Evolutionary conservation across 2,113 vertebrate species (phyloP), one percentile per base, ranked within the genome.

Genomic region (Varanus salvator): DNA sequence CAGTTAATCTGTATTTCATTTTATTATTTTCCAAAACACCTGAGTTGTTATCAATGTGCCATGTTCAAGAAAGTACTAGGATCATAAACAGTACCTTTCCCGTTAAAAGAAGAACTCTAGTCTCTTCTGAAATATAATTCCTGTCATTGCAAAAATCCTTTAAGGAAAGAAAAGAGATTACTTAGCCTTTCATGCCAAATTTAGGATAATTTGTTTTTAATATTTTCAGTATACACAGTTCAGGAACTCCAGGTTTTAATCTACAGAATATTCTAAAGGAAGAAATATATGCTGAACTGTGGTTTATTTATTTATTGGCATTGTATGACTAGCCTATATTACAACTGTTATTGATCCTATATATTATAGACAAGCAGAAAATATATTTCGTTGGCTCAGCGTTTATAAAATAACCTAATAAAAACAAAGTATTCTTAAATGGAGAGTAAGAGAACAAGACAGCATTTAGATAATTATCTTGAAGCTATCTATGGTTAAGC

Each of bases 131-230:
- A 94, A 99, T 97, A 84, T 99, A 99, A 94, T 98, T 99, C 95
- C 98, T 99, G 93, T 99, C 98, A 89, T 99, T 99, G 96, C 97
- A 97, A 94, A 99, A 99, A 83, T 99, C 99, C 99, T 99, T 94
- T 52, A 84, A 14, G 77, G 86, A 90, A 92, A 86, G 29, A 11
- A 23, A n/a, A 27, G 29, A 80, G 1, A 87, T 82, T 89, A 91
- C 89, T 25, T 0, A 84, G 80, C 93, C 76, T 64, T 17, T 90
- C 38, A 48, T 25, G 38, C 44, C 11, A 77, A 44, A 50, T 44
- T 85, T 64, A 1, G 25, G 12, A 52, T 12, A 44, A 50, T 80
- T 2, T 75, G 15, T 2, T 85, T 5, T 81, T 50, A 57, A 9
- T 68, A 52, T 52, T 68, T 77, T 66, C 54, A 75, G 8, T 11